These are phyloP conservation scores for Melieria crassipennis DNA, from an alignment of 2,888 invertebrate genomes.

Conservation along the genomic window DNA sequence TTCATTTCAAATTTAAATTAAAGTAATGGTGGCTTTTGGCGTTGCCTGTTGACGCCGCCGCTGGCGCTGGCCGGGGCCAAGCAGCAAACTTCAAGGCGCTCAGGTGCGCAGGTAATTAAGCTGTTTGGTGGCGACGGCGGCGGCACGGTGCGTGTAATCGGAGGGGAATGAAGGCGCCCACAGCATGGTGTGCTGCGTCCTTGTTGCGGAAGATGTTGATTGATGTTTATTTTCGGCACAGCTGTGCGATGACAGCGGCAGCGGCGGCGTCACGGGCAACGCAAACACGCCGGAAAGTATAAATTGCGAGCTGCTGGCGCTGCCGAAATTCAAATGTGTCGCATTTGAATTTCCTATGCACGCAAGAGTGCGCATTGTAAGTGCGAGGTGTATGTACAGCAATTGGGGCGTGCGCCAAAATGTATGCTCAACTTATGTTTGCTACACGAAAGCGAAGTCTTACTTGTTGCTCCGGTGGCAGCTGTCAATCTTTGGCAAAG, in stretches of 20 bases:
- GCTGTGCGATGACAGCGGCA: constrained; percentile 9
- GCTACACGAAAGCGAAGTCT: neutral
- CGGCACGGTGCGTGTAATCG: too few relatives aligned
- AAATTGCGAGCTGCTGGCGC: too few relatives aligned
- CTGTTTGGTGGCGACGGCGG: too few relatives aligned
- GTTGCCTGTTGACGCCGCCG: neutral
- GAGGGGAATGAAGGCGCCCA: neutral
- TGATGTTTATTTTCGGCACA: constrained; percentile 23
- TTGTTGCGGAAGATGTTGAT: constrained; percentile 21
- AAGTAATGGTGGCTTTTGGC: constrained; percentile 22
- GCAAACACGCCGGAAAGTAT: neutral
- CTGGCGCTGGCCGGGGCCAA: neutral
- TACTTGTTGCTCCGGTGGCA: constrained; percentile 14
- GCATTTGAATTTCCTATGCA: too few relatives aligned
- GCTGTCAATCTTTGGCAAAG: too few relatives aligned
- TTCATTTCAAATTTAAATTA: constrained; percentile 32
- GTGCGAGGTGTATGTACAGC: too few relatives aligned
- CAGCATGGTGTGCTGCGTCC: neutral
- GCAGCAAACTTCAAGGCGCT: neutral
- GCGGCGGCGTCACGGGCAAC: neutral
- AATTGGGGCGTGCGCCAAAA: too few relatives aligned
- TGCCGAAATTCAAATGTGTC: too few relatives aligned
- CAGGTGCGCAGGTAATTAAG: constrained; percentile 22
- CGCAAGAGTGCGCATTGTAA: too few relatives aligned
- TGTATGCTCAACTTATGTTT: too few relatives aligned